Evolutionary conservation across 2,113 vertebrate species (phyloP), one percentile per base, ranked within the genome.

Genomic region (Bos indicus): DNA sequence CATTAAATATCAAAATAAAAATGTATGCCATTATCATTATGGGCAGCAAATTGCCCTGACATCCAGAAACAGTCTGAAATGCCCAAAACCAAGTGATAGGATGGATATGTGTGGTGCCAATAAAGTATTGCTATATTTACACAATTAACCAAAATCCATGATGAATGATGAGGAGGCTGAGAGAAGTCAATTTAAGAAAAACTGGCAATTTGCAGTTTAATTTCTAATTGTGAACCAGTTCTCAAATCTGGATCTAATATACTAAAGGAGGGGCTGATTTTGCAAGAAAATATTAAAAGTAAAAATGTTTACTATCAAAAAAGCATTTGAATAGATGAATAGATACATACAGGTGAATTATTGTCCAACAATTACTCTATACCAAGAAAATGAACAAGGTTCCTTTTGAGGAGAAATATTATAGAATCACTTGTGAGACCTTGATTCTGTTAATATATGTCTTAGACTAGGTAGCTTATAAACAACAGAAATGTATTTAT

Each of bases 1-100:
- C 25, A 80, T 85, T 30, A 57, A 57, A 90, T 57, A 25, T 16
- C 12, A 80, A 43, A 90, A 33, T 25, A 85, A 89, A 77, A 19
- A 0, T 57, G 1, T 23, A 5, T 48, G 1, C 0, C 19, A 2
- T 93, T 56, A 74, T 56, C 4, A 5, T 57, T 67, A 67, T 40
- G 19, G 25, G 23, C 13, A 78, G 8, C 48, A 62, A 93, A 5
- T 86, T 57, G 30, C 25, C n/a, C 3, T 23, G 17, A 36, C 13
- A 48, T 78, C 4, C 2, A 54, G 7, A 23, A 86, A 17, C 6
- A 56, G 36, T 48, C 46, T 62, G 23, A 84, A 8, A 40, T 62
- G 9, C 15, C 40, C 86, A 9, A 78, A 87, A 25, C 23, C n/a
- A 64, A 64, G 23, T 54, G 3, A 81, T 33, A 43, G 15, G 13